These are phyloP conservation scores for Clusia tigrina DNA, from an alignment of 2,888 invertebrate species.

Conservation along the genomic window DNA sequence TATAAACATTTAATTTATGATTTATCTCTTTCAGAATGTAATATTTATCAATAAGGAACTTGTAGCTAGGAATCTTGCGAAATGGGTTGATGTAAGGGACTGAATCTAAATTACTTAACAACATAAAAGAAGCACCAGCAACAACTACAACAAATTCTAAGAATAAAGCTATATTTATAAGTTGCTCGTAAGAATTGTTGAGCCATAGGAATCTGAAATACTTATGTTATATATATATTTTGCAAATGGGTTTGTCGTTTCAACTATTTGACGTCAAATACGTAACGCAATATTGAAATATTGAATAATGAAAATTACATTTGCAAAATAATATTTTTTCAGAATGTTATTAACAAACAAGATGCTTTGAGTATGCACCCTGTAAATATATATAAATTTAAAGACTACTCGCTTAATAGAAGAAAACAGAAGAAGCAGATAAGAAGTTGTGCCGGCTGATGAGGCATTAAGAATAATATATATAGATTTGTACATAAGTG, in stretches of 20 bases:
- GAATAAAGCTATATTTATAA: conserved; percentile 21
- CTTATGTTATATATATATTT: too few relatives aligned
- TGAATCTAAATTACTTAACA: conserved; percentile 45
- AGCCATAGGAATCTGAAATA: too few relatives aligned
- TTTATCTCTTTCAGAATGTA: conserved; percentile 71
- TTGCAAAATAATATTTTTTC: too few relatives aligned
- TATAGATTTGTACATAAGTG: not conserved
- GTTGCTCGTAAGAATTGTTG: conserved; percentile 35
- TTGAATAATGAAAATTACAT: too few relatives aligned
- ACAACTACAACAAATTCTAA: conserved; percentile 18
- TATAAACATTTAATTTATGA: too few relatives aligned
- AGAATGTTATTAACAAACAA: too few relatives aligned
- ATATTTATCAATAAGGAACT: conserved; percentile 88
- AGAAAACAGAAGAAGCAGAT: too few relatives aligned
- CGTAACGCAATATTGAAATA: too few relatives aligned
- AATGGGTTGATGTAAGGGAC: conserved; percentile 69
- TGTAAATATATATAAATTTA: conserved; percentile 24
- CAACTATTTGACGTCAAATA: too few relatives aligned
- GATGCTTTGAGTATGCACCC: conserved; percentile 45
- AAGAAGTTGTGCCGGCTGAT: too few relatives aligned
- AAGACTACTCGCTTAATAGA: too few relatives aligned
- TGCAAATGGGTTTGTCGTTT: too few relatives aligned
- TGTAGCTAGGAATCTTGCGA: conserved; percentile 82
- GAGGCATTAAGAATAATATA: not conserved
- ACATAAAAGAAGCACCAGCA: conserved; percentile 23